A percentile compares a stretch with the other conserved stretches of the same genome.
Evolutionary conservation across 2,113 vertebrate genomes (phyloP).

Genomic region (Montifringilla adamsi): DNA sequence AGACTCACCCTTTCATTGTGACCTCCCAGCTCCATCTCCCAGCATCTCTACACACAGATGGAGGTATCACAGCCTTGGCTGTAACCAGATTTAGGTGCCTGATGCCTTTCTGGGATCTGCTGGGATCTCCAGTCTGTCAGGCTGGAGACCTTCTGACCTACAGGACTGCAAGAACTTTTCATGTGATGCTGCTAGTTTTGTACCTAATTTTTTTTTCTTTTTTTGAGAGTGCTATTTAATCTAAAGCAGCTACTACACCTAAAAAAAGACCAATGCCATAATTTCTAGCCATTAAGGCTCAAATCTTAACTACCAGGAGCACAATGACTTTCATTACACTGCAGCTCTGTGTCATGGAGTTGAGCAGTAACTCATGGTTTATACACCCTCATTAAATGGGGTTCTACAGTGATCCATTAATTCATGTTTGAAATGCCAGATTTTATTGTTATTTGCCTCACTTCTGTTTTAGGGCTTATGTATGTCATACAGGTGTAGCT

Average conservation of each 20-base stretch:
- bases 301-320: slow-evolving; percentile 29
- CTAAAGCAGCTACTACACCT: slow-evolving; percentile 31
- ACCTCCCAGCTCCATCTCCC: background rate
- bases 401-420: slow-evolving; percentile 57
- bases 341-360: slow-evolving; percentile 38
- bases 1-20: background rate
- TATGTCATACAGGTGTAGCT: background rate
- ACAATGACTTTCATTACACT: slow-evolving; percentile 51
- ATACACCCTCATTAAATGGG: slow-evolving; percentile 54
- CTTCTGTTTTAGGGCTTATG: slow-evolving; percentile 36
- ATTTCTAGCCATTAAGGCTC: slow-evolving; percentile 52
- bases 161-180: background rate
- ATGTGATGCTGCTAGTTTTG: background rate
- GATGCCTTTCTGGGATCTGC: background rate
- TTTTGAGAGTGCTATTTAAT: slow-evolving; percentile 30
- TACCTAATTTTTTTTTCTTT: background rate
- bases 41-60: background rate
- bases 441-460: slow-evolving; percentile 63
- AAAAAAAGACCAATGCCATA: slow-evolving; percentile 22
- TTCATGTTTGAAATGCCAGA: slow-evolving; percentile 58
- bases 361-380: slow-evolving; percentile 65
- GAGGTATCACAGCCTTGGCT: background rate
- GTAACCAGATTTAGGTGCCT: background rate
- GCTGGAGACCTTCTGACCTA: background rate
- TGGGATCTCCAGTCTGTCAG: background rate